Base-by-base conservation (phyloP, 2,113 vertebrate species). In the Rhombomys opimus region DNA sequence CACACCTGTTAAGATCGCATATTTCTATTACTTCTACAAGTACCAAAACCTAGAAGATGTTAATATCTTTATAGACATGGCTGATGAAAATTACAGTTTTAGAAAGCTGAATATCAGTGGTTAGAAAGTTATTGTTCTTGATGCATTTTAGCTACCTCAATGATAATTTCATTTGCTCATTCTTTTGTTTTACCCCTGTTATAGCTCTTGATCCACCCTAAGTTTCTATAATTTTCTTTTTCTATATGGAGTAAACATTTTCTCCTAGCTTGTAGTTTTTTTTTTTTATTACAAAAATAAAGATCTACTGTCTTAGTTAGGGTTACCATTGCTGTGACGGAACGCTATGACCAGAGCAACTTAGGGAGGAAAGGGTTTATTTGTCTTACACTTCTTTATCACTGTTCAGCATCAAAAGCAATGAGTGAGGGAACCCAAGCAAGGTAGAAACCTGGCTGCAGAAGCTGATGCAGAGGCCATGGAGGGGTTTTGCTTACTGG, bases 241-340 rank as follows among this genome's bases (percentile, higher is more conserved):
- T 76, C 50, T 80, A 25, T 10, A 25, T 10, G 30, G 23, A n/a
- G 14, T 77, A 96, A 59, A 87, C 75, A 57, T 90, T 91, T 96
- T 96, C 14, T 93, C 52, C 46, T 13, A 50, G 22, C 52, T 88
- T 54, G 10, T 50, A 52, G 20, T 25, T 46, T 46, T 46, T 46
- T 46, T 15, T 57, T 93, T 96, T 25, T 86, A 85, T 52, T 88
- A 85, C 50, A 94, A 87, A 75, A 90, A 73, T 35, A 82, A 96
- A 72, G 20, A 81, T 11, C 57, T 1, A 59, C 80, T 38, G 35
- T 82, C 80, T 82, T n/a, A n/a, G 32, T 61, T 61, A 61, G 57
- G 57, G 80, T 41, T 9, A 27, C 7, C 27, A 15, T 38, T 25
- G 57, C 22, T 41, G 35, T 61, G 20, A 59, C 23, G 57, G 18